Conservation (phyloP, 2,113 vertebrate genomes). For the Lontra canadensis region DNA sequence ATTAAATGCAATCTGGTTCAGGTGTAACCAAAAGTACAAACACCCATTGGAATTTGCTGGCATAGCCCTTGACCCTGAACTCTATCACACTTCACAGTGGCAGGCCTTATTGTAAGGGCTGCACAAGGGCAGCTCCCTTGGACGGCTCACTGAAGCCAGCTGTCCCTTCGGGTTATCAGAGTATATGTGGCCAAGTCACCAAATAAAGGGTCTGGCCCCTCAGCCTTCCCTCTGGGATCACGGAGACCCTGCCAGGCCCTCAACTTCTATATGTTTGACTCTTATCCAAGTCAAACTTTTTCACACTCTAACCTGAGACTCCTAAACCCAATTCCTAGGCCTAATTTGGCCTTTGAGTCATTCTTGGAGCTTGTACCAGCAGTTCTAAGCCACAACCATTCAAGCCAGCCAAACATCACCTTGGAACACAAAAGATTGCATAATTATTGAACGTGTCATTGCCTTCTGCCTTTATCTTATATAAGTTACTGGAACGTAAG, state of each 20-base stretch:
- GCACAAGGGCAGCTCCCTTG: background rate
- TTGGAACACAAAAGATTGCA: background rate
- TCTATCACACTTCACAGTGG: accelerated
- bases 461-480: background rate
- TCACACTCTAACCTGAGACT: background rate
- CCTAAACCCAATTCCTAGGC: background rate
- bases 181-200: background rate
- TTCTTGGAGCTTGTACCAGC: background rate
- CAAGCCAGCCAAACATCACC: background rate
- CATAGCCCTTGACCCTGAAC: background rate
- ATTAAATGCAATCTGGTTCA: background rate
- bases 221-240: background rate
- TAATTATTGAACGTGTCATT: background rate
- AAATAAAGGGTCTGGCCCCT: background rate
- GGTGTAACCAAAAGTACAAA: background rate
- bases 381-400: background rate
- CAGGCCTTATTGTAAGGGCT: background rate
- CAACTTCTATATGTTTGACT: background rate
- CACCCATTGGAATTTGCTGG: background rate
- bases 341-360: background rate
- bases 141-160: background rate
- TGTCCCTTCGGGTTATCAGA: background rate
- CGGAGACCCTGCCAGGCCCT: background rate
- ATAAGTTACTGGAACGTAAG: background rate
- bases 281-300: background rate